These are phyloP conservation scores for Baryphthengus martii DNA, from an alignment of 2,113 vertebrate species.

Conservation along the genomic window DNA sequence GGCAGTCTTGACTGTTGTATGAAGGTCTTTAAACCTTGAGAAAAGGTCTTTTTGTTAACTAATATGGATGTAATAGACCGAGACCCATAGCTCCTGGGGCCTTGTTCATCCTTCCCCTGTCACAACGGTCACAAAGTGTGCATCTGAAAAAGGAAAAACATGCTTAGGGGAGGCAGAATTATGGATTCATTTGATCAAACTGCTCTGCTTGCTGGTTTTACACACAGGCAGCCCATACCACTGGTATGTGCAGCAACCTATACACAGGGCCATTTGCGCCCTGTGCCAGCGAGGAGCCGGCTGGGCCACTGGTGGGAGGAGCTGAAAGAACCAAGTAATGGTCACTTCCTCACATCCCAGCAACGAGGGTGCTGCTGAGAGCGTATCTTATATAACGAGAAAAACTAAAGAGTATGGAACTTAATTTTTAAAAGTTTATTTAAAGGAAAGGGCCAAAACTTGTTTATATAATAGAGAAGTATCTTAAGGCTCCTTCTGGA, in stretches of 20 bases:
- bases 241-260: neutral
- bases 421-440: neutral
- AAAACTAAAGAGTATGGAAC: neutral
- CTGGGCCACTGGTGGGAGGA: neutral
- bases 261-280: neutral
- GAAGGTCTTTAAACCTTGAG: neutral
- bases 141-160: neutral
- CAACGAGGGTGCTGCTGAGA: neutral
- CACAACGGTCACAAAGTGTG: neutral
- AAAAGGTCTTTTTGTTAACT: neutral
- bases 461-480: neutral
- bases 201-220: neutral
- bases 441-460: neutral
- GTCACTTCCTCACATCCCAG: neutral
- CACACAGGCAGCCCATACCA: neutral
- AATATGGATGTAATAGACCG: neutral
- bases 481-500: neutral
- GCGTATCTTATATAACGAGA: neutral
- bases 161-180: neutral
- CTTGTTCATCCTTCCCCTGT: neutral
- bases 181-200: neutral
- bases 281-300: neutral
- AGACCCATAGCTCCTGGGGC: neutral
- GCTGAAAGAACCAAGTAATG: neutral
- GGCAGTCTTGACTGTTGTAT: neutral